Base-by-base conservation (phyloP, 2,797 vertebrate species). In the Champsocephalus esox region DNA sequence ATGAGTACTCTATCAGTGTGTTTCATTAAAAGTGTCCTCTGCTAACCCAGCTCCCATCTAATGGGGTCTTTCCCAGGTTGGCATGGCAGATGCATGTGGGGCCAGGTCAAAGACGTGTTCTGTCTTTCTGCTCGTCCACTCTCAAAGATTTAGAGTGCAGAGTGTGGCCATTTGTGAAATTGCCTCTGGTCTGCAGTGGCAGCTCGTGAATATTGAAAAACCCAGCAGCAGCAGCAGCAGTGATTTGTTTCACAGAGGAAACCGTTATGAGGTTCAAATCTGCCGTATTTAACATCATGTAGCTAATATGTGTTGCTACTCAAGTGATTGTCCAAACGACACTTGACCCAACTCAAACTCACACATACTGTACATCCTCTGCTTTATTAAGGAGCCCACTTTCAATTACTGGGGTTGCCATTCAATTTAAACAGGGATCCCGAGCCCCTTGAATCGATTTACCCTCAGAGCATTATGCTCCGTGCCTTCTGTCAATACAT, bases 131-230 rank as follows among this genome's bases (percentile, higher is more conserved):
- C 55, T 54, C 32, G 63, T 75, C 69, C 70, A 64, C 90, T 86
- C 87, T 73, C 82, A 55, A 87, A 89, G 91, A 92, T 90, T 88
- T 89, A 93, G 70, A 87, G 84, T 38, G 62, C 60, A n/a, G 74
- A 78, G 80, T 77, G 84, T 89, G 81, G 81, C 89, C 90, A 91
- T 94, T 94, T 94, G 91, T 87, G 79, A 93, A 89, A 94, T 92
- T 93, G 87, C 86, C 73, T 92, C 77, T 52, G 70, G 76, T 63
- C 63, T 73, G 66, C 73, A 2, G 48, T 64, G 77, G 78, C 70
- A 65, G 71, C 83, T 83, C 50, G 66, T 92, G 85, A 92, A 92
- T 92, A 90, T 85, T 87, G 73, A 93, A 82, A 85, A 85, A 79
- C 46, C 80, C 73, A 21, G 70, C 76, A 60, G 59, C 73, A 21